These are phyloP conservation scores for Sardinella longiceps DNA, from an alignment of 2,797 vertebrate genomes.

Conservation along the genomic window DNA sequence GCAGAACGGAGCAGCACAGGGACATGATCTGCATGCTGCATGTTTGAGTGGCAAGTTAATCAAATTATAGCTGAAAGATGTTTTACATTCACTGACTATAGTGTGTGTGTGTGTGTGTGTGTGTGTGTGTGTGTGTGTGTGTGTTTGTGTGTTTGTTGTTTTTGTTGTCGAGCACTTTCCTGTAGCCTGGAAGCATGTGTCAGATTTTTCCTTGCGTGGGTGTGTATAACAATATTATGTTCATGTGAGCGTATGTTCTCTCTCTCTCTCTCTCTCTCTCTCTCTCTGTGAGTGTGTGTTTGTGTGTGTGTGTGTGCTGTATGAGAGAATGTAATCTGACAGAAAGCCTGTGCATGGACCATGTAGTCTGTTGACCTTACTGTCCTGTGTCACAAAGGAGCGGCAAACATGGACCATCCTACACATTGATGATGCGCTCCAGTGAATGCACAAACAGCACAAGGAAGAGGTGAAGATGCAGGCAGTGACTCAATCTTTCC, in stretches of 20 bases:
- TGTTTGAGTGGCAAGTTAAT: conserved; percentile 15
- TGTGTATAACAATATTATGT: not conserved
- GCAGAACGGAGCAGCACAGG: not conserved
- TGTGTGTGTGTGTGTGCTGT: not conserved
- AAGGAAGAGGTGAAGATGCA: not conserved
- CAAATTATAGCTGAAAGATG: conserved; percentile 22
- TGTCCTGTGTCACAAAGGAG: not conserved
- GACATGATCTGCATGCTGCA: conserved; percentile 6
- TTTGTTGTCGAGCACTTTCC: not conserved
- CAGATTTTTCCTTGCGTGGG: not conserved
- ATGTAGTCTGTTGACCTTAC: conserved; percentile 14
- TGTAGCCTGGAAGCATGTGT: conserved; percentile 17
- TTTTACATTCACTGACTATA: conserved; percentile 20
- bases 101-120: not conserved
- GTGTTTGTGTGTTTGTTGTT: not conserved
- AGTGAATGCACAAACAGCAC: conserved; percentile 14
- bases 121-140: not conserved
- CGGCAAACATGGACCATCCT: conserved; percentile 9
- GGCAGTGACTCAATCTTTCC: not conserved
- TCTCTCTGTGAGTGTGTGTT: not conserved
- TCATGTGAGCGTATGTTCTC: not conserved
- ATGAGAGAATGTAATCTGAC: not conserved
- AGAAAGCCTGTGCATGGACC: conserved; percentile 9
- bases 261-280: not conserved
- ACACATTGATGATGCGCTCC: conserved; percentile 8